A percentile compares a stretch with the other conserved stretches of the same genome.
phyloP scores from a whole-genome alignment of 1,140 invertebrate genomes.

The Elymnias hypermnestra region DNA sequence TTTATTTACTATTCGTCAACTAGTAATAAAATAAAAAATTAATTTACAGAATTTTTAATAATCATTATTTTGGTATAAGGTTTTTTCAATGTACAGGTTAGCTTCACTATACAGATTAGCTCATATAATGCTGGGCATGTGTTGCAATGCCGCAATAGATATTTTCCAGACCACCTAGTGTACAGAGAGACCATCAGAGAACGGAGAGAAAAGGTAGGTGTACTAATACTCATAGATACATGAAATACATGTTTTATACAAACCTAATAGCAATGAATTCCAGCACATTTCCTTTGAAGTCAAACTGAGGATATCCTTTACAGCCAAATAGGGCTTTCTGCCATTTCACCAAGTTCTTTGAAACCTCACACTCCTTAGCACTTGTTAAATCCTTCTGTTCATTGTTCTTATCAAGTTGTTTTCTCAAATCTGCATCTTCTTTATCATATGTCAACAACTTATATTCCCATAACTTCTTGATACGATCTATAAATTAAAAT shows the following conservation, averaged over 20 bases:
- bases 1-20: too few relatives aligned
- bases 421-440: slow-evolving; percentile 73
- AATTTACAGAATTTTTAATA: too few relatives aligned
- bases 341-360: slow-evolving; percentile 39
- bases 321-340: slow-evolving; percentile 44
- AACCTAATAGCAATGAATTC: slow-evolving; percentile 60
- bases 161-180: too few relatives aligned
- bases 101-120: too few relatives aligned
- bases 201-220: too few relatives aligned
- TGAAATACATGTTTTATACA: neutral
- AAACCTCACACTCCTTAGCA: slow-evolving; percentile 21
- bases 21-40: too few relatives aligned
- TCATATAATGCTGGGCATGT: too few relatives aligned
- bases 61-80: too few relatives aligned
- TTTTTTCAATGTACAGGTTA: too few relatives aligned
- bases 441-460: slow-evolving; percentile 69
- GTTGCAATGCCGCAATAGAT: too few relatives aligned
- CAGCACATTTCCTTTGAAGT: slow-evolving; percentile 51
- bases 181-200: too few relatives aligned
- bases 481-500: slow-evolving; percentile 48
- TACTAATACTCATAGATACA: too few relatives aligned
- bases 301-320: slow-evolving; percentile 36
- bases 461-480: slow-evolving; percentile 64
- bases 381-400: slow-evolving; percentile 5
- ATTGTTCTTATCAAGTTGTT: slow-evolving; percentile 47